A percentile compares a stretch with the other conserved stretches of the same genome.
Conservation (phyloP, 1,140 invertebrate genomes). For the Bacillus rossius region DNA sequence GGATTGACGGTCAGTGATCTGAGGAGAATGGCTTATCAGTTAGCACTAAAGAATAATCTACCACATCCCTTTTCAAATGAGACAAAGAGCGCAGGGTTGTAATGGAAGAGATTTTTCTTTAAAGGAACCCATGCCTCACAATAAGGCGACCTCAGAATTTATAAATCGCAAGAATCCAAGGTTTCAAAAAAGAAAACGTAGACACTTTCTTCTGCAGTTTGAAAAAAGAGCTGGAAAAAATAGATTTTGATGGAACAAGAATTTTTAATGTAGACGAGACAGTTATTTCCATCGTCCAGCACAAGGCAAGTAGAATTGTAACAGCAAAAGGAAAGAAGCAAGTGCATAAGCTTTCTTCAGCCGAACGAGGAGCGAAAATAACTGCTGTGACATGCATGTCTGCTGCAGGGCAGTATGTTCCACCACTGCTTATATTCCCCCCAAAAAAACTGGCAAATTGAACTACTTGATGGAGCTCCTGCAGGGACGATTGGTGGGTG, state of each 20-base stretch:
- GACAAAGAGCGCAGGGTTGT: background rate
- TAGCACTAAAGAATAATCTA: constrained; percentile 27
- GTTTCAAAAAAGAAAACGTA: background rate
- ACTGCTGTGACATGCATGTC: constrained; percentile 34
- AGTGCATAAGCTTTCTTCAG: constrained; percentile 19
- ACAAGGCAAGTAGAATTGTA: constrained; percentile 27
- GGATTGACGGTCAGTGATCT: constrained; percentile 23
- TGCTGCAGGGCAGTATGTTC: constrained; percentile 32
- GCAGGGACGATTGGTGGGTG: constrained; percentile 26
- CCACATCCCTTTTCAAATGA: background rate
- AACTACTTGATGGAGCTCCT: constrained; percentile 20
- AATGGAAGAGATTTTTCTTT: background rate
- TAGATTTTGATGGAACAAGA: constrained; percentile 16
- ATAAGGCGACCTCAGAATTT: background rate
- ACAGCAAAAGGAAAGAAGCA: constrained; percentile 25
- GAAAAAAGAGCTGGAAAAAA: constrained; percentile 8
- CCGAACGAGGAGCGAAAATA: constrained; percentile 32
- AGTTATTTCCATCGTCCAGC: constrained; percentile 12
- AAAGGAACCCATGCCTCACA: background rate
- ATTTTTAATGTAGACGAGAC: constrained; percentile 20
- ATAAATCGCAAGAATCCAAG: background rate
- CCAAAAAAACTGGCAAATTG: constrained; percentile 22
- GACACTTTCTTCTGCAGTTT: background rate
- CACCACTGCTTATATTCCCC: constrained; percentile 34
- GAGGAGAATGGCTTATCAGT: constrained; percentile 25